Conservation (phyloP, 1,140 invertebrate species). For the Charaxes varanes region DNA sequence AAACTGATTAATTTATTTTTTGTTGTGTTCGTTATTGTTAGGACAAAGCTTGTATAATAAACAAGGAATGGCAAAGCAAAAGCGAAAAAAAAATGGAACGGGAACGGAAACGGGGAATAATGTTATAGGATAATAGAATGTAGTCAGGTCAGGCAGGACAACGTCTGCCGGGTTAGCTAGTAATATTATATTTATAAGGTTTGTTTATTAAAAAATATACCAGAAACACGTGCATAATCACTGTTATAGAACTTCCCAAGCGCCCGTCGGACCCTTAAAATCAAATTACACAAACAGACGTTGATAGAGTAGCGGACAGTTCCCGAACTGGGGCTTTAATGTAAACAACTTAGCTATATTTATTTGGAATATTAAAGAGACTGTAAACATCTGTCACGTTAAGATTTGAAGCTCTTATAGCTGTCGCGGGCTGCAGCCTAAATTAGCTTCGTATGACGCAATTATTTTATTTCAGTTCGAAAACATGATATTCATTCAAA, state of each 20-base stretch:
- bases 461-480: conserved; percentile 12
- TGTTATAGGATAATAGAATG: too few relatives aligned
- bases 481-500: too few relatives aligned
- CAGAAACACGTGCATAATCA: conserved; percentile 1
- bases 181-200: too few relatives aligned
- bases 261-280: conserved; percentile 15
- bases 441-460: conserved; percentile 13
- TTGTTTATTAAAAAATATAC: too few relatives aligned
- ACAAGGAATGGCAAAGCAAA: too few relatives aligned
- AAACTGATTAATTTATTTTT: too few relatives aligned
- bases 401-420: conserved; percentile 39
- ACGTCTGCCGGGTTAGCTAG: too few relatives aligned
- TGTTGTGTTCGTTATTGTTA: too few relatives aligned
- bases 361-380: conserved; percentile 39
- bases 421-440: conserved; percentile 16
- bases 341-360: conserved; percentile 45
- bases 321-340: conserved; percentile 25
- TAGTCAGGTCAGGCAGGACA: too few relatives aligned
- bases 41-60: too few relatives aligned
- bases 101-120: too few relatives aligned
- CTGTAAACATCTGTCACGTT: conserved; percentile 43
- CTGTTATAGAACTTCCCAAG: conserved; percentile 4
- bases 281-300: conserved; percentile 26
- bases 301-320: conserved; percentile 19
- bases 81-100: too few relatives aligned